Conservation (phyloP, 1,140 invertebrate genomes). For the Apis cerana region DNA sequence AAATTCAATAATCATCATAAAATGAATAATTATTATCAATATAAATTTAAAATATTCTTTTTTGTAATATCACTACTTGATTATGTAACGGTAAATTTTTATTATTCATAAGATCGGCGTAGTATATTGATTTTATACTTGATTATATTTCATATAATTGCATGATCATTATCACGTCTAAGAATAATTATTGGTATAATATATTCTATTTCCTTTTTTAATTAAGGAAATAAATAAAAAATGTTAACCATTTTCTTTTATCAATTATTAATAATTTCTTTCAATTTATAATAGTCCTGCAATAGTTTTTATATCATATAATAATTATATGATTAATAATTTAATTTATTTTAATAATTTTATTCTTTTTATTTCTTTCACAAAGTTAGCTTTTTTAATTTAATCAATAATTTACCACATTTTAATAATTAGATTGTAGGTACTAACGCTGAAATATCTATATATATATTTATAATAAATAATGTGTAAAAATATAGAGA, state of each 20-base stretch:
- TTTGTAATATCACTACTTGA: no score
- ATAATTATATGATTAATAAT: not conserved
- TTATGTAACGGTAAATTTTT: no score
- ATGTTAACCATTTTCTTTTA: constrained; percentile 9
- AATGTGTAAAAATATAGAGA: not conserved
- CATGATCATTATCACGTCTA: no score
- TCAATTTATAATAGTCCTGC: no score
- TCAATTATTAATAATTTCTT: not conserved
- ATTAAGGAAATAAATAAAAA: constrained; percentile 9
- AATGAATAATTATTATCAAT: no score
- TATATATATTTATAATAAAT: not conserved
- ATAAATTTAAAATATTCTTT: no score
- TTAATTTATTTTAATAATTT: not conserved
- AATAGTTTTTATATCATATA: not conserved
- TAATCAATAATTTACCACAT: not conserved
- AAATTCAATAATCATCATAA: no score
- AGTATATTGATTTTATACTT: not conserved
- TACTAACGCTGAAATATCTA: no score
- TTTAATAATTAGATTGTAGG: not conserved
- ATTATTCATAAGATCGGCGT: not conserved
- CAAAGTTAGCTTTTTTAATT: not conserved
- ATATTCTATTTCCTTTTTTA: not conserved
- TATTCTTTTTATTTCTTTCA: no score
- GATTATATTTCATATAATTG: not conserved
- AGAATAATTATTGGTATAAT: not conserved